phyloP scores from a whole-genome alignment of 2,797 vertebrate species.

The Ceryle rudis region DNA sequence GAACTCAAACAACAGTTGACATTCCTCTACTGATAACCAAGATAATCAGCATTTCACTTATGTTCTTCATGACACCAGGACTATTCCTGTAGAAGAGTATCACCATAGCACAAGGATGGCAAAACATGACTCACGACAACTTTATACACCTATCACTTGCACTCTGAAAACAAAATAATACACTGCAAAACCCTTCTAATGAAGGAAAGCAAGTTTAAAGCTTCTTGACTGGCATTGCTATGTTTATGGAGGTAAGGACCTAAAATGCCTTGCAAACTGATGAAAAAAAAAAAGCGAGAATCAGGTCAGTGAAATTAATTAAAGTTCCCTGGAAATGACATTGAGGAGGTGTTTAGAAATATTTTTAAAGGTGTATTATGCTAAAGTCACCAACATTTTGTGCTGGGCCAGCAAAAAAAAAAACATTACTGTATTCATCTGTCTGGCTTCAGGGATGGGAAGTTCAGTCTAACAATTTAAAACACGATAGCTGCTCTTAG shows the following conservation, averaged over 20 bases:
- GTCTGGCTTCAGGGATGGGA: not conserved
- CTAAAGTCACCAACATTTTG: not conserved
- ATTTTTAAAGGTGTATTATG: not conserved
- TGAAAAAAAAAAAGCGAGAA: not conserved
- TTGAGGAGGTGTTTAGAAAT: not conserved
- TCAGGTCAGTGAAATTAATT: not conserved
- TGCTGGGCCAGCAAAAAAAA: not conserved
- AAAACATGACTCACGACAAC: not conserved
- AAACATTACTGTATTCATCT: not conserved
- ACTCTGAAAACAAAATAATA: not conserved
- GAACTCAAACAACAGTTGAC: not conserved
- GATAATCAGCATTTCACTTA: not conserved
- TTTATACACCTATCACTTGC: not conserved
- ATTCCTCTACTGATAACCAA: not conserved
- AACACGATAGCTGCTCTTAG: not conserved
- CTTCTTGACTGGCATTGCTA: not conserved
- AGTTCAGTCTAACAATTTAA: not conserved
- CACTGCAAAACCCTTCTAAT: not conserved
- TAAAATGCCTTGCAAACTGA: not conserved
- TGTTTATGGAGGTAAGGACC: not conserved
- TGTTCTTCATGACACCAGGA: not conserved
- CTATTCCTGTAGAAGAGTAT: not conserved
- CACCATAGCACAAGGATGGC: not conserved
- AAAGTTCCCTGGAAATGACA: not conserved
- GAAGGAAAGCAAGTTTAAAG: not conserved